phyloP scores from a whole-genome alignment of 2,888 invertebrate genomes.

The Odontomyia ornata region DNA sequence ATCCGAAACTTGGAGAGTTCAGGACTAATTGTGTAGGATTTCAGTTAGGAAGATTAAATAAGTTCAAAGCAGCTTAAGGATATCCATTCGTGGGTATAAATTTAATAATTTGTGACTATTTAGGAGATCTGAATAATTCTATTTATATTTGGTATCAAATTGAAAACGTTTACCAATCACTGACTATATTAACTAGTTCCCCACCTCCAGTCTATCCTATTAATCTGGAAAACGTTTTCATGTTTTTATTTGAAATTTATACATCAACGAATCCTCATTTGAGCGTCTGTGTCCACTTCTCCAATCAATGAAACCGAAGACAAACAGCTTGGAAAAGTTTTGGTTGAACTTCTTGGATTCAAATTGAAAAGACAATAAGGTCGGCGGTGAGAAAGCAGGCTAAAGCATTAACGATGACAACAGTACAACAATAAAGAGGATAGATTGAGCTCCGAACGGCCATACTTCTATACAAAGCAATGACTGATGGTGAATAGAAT shows the following conservation, averaged over 20 bases:
- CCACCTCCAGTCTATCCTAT: background rate
- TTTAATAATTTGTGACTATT: too few relatives aligned
- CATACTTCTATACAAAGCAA: background rate
- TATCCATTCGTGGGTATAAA: too few relatives aligned
- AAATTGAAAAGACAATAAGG: background rate
- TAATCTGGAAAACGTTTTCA: slow-evolving; percentile 6
- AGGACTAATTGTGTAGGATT: too few relatives aligned
- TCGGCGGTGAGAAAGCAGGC: too few relatives aligned
- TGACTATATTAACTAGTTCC: background rate
- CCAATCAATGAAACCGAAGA: background rate
- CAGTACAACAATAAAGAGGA: background rate
- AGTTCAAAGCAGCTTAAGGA: too few relatives aligned
- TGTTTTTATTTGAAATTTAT: slow-evolving; percentile 34
- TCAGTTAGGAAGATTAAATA: too few relatives aligned
- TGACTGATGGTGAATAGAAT: background rate
- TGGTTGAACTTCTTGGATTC: background rate
- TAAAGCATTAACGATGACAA: background rate
- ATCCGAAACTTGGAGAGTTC: background rate
- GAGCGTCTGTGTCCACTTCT: background rate
- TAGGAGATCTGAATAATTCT: too few relatives aligned
- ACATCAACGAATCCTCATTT: background rate
- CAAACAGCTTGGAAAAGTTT: background rate
- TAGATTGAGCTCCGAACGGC: background rate
- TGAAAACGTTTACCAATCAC: background rate
- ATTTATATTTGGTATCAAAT: too few relatives aligned